These are phyloP conservation scores for Pyxicephalus adspersus DNA, from an alignment of 2,113 vertebrate species.

Conservation along the genomic window DNA sequence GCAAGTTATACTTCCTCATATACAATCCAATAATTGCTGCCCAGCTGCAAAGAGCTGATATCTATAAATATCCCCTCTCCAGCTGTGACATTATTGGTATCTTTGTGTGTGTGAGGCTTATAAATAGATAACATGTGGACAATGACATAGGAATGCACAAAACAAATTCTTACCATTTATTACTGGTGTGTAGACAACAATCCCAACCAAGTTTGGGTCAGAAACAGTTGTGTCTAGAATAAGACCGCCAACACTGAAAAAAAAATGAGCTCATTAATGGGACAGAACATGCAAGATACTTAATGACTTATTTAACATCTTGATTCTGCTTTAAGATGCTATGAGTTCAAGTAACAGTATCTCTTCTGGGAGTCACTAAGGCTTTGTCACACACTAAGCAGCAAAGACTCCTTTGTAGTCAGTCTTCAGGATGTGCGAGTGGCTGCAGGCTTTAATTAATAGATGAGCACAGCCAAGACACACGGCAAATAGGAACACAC, in stretches of 20 bases:
- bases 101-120: conserved; percentile 22
- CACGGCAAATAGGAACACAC: neutral
- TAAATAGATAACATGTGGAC: neutral
- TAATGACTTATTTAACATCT: conserved; percentile 44
- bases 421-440: neutral
- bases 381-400: conserved; percentile 35
- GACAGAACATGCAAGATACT: conserved; percentile 9
- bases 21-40: conserved; percentile 10
- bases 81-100: conserved; percentile 41
- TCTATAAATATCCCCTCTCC: conserved; percentile 27
- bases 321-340: conserved; percentile 27
- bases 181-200: conserved; percentile 96
- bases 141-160: neutral
- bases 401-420: conserved; percentile 45
- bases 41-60: neutral
- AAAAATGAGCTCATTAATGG: conserved; percentile 52
- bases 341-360: conserved; percentile 27
- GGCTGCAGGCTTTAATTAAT: conserved; percentile 48
- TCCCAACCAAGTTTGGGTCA: conserved; percentile 92
- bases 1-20: neutral
- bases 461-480: neutral
- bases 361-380: conserved; percentile 10
- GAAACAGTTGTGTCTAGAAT: conserved; percentile 98
- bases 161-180: conserved; percentile 87
- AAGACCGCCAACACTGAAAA: conserved; percentile 93